Conservation (phyloP, 1,140 invertebrate species). For the Vollenhovia emeryi region DNA sequence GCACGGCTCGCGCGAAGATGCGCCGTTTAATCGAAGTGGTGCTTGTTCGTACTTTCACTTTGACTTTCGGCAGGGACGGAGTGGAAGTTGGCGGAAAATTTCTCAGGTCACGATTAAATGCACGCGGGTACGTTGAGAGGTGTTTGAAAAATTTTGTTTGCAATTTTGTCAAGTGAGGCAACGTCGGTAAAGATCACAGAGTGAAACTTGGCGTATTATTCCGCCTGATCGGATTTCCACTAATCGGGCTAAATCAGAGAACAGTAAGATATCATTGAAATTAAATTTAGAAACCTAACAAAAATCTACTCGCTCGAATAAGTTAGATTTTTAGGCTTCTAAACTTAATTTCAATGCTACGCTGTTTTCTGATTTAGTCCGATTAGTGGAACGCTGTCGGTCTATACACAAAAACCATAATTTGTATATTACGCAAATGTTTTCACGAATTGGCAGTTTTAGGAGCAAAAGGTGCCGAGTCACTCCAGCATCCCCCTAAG, state of each 20-base stretch:
- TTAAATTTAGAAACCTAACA: no score
- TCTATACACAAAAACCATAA: no score
- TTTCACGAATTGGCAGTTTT: slow-evolving; percentile 20
- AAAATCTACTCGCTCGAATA: no score
- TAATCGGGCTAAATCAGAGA: no score
- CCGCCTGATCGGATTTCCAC: background rate
- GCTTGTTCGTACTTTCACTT: background rate
- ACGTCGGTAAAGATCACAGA: background rate
- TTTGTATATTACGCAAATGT: no score
- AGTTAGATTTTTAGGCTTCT: no score
- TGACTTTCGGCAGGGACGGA: background rate
- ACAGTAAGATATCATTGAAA: background rate
- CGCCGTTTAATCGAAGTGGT: slow-evolving; percentile 12
- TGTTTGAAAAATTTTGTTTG: background rate
- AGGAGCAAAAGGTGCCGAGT: background rate
- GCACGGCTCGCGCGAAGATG: background rate
- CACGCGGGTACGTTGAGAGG: background rate
- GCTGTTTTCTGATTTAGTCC: no score
- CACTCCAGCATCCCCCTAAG: background rate
- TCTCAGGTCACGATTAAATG: background rate
- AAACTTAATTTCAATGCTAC: no score
- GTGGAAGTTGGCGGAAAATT: background rate
- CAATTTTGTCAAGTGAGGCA: background rate
- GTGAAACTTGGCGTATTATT: background rate
- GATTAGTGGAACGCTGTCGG: no score